Conservation (phyloP, 2,797 vertebrate genomes). For the Alexandromys oeconomus region DNA sequence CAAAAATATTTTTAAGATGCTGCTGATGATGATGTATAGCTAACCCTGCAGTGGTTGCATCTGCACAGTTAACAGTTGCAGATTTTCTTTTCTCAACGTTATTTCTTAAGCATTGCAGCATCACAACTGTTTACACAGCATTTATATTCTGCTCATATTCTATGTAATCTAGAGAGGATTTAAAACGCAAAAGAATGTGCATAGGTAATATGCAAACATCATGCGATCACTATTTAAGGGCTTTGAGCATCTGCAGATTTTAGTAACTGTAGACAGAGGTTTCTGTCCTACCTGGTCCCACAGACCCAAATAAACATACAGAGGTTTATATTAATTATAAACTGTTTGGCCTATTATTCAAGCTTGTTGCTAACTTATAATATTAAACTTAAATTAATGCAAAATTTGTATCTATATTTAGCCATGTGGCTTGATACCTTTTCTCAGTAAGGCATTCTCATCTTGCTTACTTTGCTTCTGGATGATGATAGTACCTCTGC, state of each 20-base stretch:
- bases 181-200: background rate
- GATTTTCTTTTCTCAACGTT: background rate
- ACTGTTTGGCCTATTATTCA: too few relatives aligned
- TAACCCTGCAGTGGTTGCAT: background rate
- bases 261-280: background rate
- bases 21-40: background rate
- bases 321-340: too few relatives aligned
- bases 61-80: background rate
- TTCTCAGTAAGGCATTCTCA: too few relatives aligned
- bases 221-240: background rate
- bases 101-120: background rate
- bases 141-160: background rate
- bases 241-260: background rate
- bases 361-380: too few relatives aligned
- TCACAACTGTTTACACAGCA: background rate
- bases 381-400: too few relatives aligned
- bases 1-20: background rate
- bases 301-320: too few relatives aligned
- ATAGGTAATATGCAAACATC: background rate
- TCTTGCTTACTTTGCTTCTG: too few relatives aligned
- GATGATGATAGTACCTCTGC: fast-evolving
- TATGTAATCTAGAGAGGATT: background rate
- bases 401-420: too few relatives aligned
- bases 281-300: too few relatives aligned
- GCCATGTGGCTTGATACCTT: too few relatives aligned